Evolutionary conservation across 2,797 vertebrate genomes (phyloP).

Genomic region (Acipenser oxyrinchus): DNA sequence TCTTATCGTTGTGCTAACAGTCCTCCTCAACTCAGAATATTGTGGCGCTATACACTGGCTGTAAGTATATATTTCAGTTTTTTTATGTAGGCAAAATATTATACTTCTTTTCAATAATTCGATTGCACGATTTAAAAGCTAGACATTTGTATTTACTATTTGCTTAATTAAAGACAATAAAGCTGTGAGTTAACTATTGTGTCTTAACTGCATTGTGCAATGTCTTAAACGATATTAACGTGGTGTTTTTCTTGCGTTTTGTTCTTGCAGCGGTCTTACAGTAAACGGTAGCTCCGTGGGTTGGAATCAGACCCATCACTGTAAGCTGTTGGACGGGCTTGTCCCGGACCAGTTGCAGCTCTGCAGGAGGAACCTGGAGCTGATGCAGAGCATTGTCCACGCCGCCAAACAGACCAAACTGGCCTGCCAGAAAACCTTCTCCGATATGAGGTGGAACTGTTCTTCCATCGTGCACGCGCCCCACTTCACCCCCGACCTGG

Average conservation of each 20-base stretch:
- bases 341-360: conserved; percentile 50
- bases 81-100: not conserved
- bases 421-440: conserved; percentile 48
- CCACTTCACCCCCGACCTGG: conserved; percentile 50
- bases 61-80: conserved; percentile 25
- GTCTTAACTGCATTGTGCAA: too few relatives aligned
- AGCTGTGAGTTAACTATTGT: too few relatives aligned
- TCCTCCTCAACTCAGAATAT: conserved; percentile 5
- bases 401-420: conserved; percentile 45
- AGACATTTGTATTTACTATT: too few relatives aligned
- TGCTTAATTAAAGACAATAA: too few relatives aligned
- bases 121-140: too few relatives aligned
- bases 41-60: conserved; percentile 36
- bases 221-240: too few relatives aligned
- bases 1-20: conserved; percentile 13
- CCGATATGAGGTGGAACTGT: conserved; percentile 65
- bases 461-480: conserved; percentile 52
- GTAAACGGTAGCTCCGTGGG: conserved; percentile 39
- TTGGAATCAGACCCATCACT: conserved; percentile 62
- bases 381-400: conserved; percentile 53
- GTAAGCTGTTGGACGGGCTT: conserved; percentile 43
- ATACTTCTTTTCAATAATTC: too few relatives aligned
- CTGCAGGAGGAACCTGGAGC: conserved; percentile 59
- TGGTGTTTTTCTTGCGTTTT: not conserved
- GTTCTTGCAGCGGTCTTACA: conserved; percentile 42